Conservation (phyloP, 2,888 invertebrate genomes). For the Lasioglossum zephyrum region DNA sequence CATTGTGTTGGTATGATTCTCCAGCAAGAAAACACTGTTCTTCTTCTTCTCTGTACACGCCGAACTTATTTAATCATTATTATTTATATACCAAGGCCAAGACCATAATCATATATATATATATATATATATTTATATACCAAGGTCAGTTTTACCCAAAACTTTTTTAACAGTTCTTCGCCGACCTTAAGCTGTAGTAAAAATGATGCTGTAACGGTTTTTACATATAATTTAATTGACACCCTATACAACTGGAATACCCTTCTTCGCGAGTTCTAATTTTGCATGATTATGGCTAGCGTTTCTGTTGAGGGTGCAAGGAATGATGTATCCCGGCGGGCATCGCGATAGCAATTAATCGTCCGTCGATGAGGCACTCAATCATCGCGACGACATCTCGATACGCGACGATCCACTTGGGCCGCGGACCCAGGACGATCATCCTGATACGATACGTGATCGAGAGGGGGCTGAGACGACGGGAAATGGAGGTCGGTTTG, state of each 20-base stretch:
- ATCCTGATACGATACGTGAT: conserved; percentile 44
- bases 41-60: no score
- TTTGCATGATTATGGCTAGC: neutral
- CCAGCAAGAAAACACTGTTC: neutral
- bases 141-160: no score
- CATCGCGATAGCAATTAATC: conserved; percentile 56
- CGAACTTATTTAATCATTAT: no score
- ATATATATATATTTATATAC: no score
- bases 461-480: conserved; percentile 9
- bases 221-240: no score
- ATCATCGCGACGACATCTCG: conserved; percentile 51
- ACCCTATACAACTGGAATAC: no score
- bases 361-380: conserved; percentile 42
- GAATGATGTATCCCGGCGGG: neutral
- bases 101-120: no score
- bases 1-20: neutral
- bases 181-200: no score
- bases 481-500: conserved; percentile 20
- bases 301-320: no score
- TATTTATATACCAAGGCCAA: no score
- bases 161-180: no score
- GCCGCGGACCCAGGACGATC: conserved; percentile 24
- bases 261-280: neutral
- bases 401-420: conserved; percentile 34
- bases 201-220: no score